These are phyloP conservation scores for Drosophila hamatofila DNA, from an alignment of 2,888 invertebrate genomes.

Conservation along the genomic window DNA sequence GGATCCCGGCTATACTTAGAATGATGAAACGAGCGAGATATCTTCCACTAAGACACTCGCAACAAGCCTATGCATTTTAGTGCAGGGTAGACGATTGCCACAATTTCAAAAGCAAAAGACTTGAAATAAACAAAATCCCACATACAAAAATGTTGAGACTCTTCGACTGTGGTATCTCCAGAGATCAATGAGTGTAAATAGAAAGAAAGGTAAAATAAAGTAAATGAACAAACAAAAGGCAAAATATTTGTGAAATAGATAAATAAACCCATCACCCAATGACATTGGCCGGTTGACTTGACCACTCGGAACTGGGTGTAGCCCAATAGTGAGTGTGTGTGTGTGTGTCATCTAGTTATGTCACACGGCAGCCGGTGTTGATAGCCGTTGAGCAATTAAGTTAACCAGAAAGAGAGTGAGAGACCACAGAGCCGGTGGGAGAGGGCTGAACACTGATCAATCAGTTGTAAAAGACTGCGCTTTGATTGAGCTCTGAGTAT, in stretches of 20 bases:
- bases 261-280: constrained; percentile 4
- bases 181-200: constrained; percentile 15
- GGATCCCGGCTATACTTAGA: neutral
- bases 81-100: neutral
- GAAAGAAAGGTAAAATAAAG: neutral
- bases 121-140: neutral
- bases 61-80: too few species aligned
- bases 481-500: constrained; percentile 31
- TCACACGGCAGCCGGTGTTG: constrained; percentile 14
- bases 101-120: neutral
- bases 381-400: constrained; percentile 19
- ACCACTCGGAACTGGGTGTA: constrained; percentile 21
- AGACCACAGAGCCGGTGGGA: neutral
- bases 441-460: neutral
- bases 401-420: neutral
- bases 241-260: constrained; percentile 5
- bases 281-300: constrained; percentile 27
- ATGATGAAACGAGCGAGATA: neutral
- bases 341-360: constrained; percentile 24
- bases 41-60: neutral
- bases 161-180: neutral
- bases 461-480: constrained; percentile 12
- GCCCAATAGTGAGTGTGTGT: neutral
- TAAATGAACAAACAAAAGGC: neutral
- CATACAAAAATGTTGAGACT: neutral